Conservation (phyloP, 2,113 vertebrate genomes). For the Echinops telfairi region DNA sequence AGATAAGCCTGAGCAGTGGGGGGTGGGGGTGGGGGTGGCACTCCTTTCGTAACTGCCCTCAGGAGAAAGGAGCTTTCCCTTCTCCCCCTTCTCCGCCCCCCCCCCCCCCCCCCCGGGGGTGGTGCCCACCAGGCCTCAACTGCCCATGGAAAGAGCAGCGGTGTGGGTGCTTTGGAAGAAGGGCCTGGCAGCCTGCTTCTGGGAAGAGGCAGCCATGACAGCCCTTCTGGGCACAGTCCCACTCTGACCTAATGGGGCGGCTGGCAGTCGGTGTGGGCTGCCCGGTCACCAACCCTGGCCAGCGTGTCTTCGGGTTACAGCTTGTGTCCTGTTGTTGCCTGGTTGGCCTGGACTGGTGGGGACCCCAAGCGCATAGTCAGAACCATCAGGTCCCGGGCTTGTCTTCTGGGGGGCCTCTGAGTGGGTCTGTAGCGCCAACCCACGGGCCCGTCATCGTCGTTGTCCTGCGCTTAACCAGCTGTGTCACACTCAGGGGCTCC, state of each 20-base stretch:
- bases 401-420: neutral
- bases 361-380: neutral
- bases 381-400: neutral
- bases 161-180: neutral
- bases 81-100: neutral
- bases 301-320: neutral
- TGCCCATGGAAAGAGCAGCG: neutral
- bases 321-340: neutral
- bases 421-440: neutral
- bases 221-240: neutral
- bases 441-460: neutral
- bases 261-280: neutral
- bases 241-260: neutral
- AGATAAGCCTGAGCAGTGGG: neutral
- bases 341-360: neutral
- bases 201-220: neutral
- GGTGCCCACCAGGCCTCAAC: neutral
- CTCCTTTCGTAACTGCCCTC: conserved; percentile 59
- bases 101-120: neutral
- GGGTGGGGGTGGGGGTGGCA: neutral
- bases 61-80: neutral
- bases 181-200: neutral
- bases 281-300: neutral
- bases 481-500: neutral
- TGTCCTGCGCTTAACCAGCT: neutral